These are phyloP conservation scores for Cossypha niveicapilla DNA, from an alignment of 2,797 vertebrate species.

Conservation along the genomic window DNA sequence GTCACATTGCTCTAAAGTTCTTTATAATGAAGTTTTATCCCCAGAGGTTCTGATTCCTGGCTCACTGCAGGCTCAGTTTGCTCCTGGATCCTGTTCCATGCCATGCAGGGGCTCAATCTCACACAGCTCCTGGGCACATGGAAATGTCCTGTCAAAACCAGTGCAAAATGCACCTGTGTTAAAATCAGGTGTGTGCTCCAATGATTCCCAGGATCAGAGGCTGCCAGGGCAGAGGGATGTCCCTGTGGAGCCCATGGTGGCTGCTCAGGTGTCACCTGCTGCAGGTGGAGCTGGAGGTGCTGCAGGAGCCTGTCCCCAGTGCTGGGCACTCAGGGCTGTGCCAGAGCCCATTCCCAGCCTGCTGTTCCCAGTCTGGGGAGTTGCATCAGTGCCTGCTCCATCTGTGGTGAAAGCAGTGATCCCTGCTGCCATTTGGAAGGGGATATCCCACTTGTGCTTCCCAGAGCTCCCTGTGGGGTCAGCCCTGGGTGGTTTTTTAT, in stretches of 20 bases:
- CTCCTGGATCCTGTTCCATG: background rate
- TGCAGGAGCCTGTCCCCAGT: rapidly evolving
- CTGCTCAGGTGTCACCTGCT: background rate
- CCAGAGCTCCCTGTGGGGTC: background rate
- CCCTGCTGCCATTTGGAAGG: background rate
- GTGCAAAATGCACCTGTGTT: background rate
- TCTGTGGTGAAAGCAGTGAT: background rate
- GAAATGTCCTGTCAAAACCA: background rate
- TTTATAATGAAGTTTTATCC: background rate
- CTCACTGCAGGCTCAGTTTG: background rate
- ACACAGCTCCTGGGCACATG: background rate
- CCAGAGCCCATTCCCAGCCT: background rate
- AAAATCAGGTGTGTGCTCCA: background rate
- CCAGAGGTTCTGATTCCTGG: background rate
- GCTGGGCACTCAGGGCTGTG: background rate
- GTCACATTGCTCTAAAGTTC: rapidly evolving
- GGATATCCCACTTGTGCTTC: background rate
- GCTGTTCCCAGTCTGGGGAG: rapidly evolving
- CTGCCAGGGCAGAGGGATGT: background rate
- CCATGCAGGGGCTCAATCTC: background rate
- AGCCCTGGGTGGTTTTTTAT: background rate
- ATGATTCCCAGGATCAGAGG: background rate
- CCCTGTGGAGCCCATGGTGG: background rate
- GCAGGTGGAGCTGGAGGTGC: background rate
- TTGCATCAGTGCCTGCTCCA: background rate